Percentiles rank a stretch among this genome's conserved stretches.
Evolutionary conservation across 1,140 invertebrate species (phyloP).

Genomic region (Macrosteles quadrilineatus): DNA sequence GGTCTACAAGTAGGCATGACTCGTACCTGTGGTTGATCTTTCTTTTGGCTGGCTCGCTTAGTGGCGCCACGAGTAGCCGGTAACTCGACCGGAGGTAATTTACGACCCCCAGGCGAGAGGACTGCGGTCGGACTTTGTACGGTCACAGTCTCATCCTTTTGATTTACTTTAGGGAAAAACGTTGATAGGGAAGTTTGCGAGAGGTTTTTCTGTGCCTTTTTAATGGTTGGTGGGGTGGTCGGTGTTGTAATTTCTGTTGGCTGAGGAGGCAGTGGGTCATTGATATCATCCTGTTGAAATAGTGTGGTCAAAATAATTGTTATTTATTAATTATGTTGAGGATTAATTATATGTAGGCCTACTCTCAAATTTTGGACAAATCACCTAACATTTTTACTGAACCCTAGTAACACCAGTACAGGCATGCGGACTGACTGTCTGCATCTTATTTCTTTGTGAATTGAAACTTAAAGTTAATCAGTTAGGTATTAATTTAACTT

Average conservation of each 20-base stretch:
- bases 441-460: no score
- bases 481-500: no score
- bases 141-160: not conserved
- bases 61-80: conserved; percentile 61
- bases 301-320: not conserved
- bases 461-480: no score
- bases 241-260: not conserved
- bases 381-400: no score
- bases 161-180: conserved; percentile 20
- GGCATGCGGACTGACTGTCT: no score
- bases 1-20: not conserved
- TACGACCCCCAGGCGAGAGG: conserved; percentile 8
- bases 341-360: no score
- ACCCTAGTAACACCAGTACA: no score
- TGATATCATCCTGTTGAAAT: not conserved
- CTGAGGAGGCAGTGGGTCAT: not conserved
- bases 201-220: not conserved
- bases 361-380: no score
- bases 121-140: conserved; percentile 2
- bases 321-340: no score
- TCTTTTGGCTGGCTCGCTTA: conserved; percentile 43
- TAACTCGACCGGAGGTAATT: conserved; percentile 72
- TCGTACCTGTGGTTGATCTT: conserved; percentile 19
- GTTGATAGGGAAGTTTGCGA: conserved; percentile 12
- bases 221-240: not conserved